phyloP scores from a whole-genome alignment of 2,113 vertebrate genomes.

The Gasterosteus nipponicus region DNA sequence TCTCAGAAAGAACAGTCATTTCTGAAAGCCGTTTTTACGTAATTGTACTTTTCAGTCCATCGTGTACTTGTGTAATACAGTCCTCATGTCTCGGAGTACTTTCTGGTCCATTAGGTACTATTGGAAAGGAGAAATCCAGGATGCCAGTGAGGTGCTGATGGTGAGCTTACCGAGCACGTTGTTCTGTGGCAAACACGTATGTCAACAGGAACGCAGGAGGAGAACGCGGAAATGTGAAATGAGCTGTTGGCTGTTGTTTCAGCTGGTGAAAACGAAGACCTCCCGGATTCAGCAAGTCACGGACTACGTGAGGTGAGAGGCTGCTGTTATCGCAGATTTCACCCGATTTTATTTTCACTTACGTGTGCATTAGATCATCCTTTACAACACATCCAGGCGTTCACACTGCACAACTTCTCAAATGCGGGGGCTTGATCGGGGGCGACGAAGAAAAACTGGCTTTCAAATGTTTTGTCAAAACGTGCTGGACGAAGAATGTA shows the following conservation, averaged over 20 bases:
- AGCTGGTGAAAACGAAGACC: slow-evolving; percentile 90
- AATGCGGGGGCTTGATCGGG: no score
- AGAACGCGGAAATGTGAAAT: neutral
- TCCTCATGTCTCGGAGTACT: neutral
- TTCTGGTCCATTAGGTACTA: slow-evolving; percentile 80
- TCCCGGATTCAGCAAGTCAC: slow-evolving; percentile 81
- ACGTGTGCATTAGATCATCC: neutral
- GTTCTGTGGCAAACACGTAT: neutral
- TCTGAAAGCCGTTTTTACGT: neutral
- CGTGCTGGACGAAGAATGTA: neutral
- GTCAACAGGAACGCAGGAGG: neutral
- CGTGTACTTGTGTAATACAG: neutral
- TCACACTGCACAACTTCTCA: neutral
- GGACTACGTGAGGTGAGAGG: slow-evolving; percentile 84
- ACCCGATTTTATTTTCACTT: neutral
- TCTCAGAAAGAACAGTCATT: neutral
- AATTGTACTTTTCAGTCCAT: neutral
- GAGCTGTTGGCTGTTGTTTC: slow-evolving; percentile 50
- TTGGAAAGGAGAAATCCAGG: slow-evolving; percentile 90
- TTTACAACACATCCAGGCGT: no score
- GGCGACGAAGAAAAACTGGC: no score
- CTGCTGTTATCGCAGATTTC: neutral
- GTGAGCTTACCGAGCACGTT: slow-evolving; percentile 70
- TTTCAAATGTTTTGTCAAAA: neutral
- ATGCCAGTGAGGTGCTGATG: slow-evolving; percentile 86